phyloP scores from a whole-genome alignment of 2,797 vertebrate species.

The Podargus strigoides region DNA sequence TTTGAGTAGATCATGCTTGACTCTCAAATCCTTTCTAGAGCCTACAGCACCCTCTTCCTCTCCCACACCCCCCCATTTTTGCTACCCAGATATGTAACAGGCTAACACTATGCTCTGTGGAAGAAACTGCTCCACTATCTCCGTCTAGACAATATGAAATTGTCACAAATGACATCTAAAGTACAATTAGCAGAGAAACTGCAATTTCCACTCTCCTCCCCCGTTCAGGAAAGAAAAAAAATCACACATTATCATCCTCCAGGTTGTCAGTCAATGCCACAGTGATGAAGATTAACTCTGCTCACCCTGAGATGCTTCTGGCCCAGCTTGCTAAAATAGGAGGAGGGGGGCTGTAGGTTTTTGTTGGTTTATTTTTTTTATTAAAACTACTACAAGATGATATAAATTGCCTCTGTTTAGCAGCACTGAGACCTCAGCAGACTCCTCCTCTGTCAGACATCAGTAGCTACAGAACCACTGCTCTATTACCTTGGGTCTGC shows the following conservation, averaged over 20 bases:
- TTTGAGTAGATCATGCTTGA: not conserved
- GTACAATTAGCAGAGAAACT: constrained; percentile 74
- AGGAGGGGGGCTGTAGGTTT: not conserved
- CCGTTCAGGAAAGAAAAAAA: constrained; percentile 2
- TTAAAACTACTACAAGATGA: constrained; percentile 36
- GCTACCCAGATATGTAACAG: constrained; percentile 53
- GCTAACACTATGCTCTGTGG: constrained; percentile 50
- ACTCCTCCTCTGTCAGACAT: constrained; percentile 8
- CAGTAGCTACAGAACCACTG: constrained; percentile 22
- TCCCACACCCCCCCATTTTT: not conserved
- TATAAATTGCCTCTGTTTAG: constrained; percentile 57
- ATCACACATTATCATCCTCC: constrained; percentile 67
- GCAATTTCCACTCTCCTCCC: constrained; percentile 72
- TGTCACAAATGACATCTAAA: constrained; percentile 74
- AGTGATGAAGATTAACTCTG: constrained; percentile 61
- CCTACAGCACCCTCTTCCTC: not conserved
- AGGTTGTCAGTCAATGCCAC: constrained; percentile 67
- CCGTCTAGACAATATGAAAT: constrained; percentile 77
- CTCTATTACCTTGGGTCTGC: not conserved
- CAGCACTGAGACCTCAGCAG: constrained; percentile 14
- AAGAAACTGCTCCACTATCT: constrained; percentile 63
- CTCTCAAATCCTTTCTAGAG: not conserved
- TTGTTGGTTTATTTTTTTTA: not conserved
- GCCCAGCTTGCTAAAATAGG: constrained; percentile 38
- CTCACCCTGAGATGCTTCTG: constrained; percentile 41